Evolutionary conservation across 2,888 invertebrate species (phyloP).

Genomic region (Trichopria drosophilae): DNA sequence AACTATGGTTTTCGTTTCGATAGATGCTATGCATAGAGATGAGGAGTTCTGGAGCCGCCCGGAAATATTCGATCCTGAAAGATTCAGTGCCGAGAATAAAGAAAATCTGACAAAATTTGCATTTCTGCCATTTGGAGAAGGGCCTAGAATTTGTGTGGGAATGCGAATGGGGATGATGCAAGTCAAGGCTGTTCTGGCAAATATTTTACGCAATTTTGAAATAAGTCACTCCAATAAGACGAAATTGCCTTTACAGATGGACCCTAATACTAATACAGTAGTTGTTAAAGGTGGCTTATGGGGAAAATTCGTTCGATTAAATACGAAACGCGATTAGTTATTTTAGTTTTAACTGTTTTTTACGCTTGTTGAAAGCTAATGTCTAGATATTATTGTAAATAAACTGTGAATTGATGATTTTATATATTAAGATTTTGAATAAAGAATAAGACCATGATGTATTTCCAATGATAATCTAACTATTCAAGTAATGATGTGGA

Average conservation of each 20-base stretch:
- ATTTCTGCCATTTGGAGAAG: constrained; percentile 47
- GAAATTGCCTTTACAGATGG: constrained; percentile 33
- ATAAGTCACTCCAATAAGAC: constrained; percentile 38
- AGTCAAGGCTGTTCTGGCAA: constrained; percentile 39
- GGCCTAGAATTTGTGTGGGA: constrained; percentile 46
- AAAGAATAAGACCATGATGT: too few relatives aligned
- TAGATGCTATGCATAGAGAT: constrained; percentile 37
- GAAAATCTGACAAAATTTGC: constrained; percentile 32
- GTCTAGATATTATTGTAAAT: too few relatives aligned
- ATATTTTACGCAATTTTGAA: constrained; percentile 34
- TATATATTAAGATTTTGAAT: too few relatives aligned
- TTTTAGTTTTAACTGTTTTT: too few relatives aligned
- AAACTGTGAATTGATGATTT: too few relatives aligned
- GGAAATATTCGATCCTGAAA: constrained; percentile 42
- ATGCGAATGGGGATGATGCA: constrained; percentile 42
- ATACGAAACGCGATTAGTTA: too few relatives aligned
- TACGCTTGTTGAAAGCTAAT: too few relatives aligned
- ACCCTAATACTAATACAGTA: constrained; percentile 2
- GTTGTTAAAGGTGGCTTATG: constrained; percentile 32
- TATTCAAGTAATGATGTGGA: too few relatives aligned
- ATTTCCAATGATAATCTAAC: too few relatives aligned
- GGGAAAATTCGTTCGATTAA: constrained; percentile 28
- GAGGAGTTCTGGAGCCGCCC: constrained; percentile 42
- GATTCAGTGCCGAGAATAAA: constrained; percentile 39
- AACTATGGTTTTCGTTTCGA: constrained; percentile 32